Evolutionary conservation across 2,113 vertebrate genomes (phyloP), one percentile per base, ranked within the genome.

Genomic region (Corythornis vintsioides): DNA sequence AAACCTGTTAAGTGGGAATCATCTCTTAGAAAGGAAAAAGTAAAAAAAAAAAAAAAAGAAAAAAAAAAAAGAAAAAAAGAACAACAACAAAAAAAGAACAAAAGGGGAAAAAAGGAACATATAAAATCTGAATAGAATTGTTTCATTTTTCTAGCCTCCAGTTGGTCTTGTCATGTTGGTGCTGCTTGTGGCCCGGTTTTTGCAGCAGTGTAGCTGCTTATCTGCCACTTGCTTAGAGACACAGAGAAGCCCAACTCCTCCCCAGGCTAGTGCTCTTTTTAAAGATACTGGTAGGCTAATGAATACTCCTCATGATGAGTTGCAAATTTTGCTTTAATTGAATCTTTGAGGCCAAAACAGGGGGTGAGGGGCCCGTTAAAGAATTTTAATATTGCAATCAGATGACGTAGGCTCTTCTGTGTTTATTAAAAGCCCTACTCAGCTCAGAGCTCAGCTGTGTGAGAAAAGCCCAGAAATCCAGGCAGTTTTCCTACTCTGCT

Each of bases 281-380:
- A 92, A 96, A 95, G 94, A 73, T 86, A 52, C 18, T 8, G 12
- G 48, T 75, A 84, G 53, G 77, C 75, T 96, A 94, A 96, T 95
- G 94, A 95, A 91, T 93, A 28, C 42, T 88, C 83, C 93, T 85
- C 43, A 2, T 64, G 87, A 91, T 86, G 80, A 95, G 80, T 56
- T 95, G 94, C 84, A 96, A 91, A 64, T 96, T 97, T 93, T 63
- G 33, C 83, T 95, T 96, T 96, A 97, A 96, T 97, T 96, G 94
- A 95, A 96, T 95, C 83, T 96, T 96, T 63, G 88, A 96, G 94
- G 75, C 57, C 42, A 94, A 84, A 94, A 95, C 89, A 79, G 33
- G 66, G 93, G 75, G 64, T 45, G 78, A 81, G 82, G 56, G 82
- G 77, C 80, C 95, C 81, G 93, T 96, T 97, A 96, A 97, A 96